Evolutionary conservation across 2,797 vertebrate species (phyloP), one percentile per base, ranked within the genome.

Genomic region (Glyptemys insculpta): DNA sequence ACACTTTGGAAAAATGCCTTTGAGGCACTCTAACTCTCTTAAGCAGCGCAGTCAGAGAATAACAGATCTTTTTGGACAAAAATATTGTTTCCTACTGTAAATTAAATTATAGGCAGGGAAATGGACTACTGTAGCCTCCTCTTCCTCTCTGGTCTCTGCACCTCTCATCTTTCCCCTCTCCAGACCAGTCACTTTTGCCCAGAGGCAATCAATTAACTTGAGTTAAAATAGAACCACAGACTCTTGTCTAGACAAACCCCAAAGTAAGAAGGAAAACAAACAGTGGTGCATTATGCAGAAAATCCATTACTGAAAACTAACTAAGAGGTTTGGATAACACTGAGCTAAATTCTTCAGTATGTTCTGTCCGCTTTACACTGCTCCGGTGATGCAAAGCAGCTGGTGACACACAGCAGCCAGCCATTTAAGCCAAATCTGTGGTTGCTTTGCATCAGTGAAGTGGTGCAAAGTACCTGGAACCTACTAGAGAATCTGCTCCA

Each of bases 241-340:
- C 49, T 52, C 27, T 44, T 57, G 49, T 57, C 57, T 82, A 84
- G 53, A 65, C 15, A 79, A 72, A 52, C 37, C 49, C 15, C n/a
- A 81, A 80, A 31, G 5, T 92, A 86, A 92, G 74, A 31, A 27
- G 27, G 44, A 78, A 49, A 47, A 78, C 44, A 78, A 85, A n/a
- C 0, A 1, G 41, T 59, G 27, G 29, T 44, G 29, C 53, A 27
- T 56, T 52, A n/a, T 1, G 65, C 7, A 91, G 76, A 81, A 86
- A 90, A 85, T 1, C 6, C 1, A 5, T 37, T 54, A 74, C 19
- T 19, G 91, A 53, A 79, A 90, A 47, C 27, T 72, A 41, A 41
- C 89, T 52, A 82, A 76, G 29, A 34, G 53, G 29, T 19, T 18
- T 2, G 12, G 16, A 53, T 27, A 12, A 83, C 50, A 81, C 31